Conservation (phyloP, 2,797 vertebrate genomes). For the Pseudochirops corinnae region DNA sequence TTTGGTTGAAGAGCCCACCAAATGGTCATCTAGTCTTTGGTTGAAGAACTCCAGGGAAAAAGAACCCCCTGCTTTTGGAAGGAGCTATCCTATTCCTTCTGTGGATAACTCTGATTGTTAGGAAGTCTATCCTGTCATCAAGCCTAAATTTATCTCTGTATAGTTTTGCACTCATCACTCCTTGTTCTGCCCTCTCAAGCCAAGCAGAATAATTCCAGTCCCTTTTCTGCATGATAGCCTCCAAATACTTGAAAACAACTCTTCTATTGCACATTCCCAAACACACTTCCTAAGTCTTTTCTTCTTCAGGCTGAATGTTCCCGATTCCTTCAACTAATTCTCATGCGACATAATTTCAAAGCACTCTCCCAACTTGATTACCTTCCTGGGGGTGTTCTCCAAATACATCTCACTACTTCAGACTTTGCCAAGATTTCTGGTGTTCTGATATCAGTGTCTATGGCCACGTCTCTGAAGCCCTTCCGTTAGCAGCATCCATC, state of each 20-base stretch:
- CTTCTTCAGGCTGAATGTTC: neutral
- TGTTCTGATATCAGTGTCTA: neutral
- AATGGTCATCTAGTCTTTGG: no score
- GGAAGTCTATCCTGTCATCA: neutral
- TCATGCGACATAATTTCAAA: neutral
- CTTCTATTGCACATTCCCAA: neutral
- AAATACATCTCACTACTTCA: neutral
- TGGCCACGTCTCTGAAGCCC: neutral
- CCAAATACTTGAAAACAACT: no score
- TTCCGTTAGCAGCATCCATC: neutral
- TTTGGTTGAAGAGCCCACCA: neutral
- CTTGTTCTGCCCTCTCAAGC: neutral
- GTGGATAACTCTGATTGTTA: neutral
- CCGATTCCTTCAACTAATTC: neutral
- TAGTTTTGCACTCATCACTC: neutral
- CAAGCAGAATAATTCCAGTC: neutral
- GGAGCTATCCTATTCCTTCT: neutral
- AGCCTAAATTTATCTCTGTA: neutral
- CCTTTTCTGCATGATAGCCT: neutral
- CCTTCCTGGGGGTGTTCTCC: neutral
- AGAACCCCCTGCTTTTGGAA: neutral
- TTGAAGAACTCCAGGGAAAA: neutral
- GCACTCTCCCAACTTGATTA: neutral
- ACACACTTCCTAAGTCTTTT: neutral
- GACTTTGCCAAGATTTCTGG: neutral